Conservation (phyloP, 2,888 invertebrate genomes). For the Schizotus pectinicornis region DNA sequence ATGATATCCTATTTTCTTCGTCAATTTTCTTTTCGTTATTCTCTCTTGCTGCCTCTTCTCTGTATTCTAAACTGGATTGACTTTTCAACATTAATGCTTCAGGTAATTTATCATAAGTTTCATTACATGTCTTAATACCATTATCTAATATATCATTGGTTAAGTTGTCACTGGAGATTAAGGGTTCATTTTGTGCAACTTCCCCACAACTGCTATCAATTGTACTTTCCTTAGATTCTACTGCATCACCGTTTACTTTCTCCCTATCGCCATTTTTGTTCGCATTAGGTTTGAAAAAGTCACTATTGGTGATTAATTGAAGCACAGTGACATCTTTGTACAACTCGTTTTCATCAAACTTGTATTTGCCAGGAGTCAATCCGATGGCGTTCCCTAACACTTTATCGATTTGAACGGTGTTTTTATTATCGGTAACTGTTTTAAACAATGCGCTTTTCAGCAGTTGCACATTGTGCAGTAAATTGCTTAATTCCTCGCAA, state of each 20-base stretch:
- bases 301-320: conserved; percentile 44
- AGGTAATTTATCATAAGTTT: too few relatives aligned
- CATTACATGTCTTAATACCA: background rate
- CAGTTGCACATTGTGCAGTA: conserved; percentile 49
- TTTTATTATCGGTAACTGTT: conserved; percentile 40
- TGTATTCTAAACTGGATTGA: background rate
- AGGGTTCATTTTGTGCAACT: background rate
- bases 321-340: conserved; percentile 50
- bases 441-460: conserved; percentile 53
- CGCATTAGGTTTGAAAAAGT: conserved; percentile 42
- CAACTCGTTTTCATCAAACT: conserved; percentile 51
- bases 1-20: conserved; percentile 24
- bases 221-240: background rate
- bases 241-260: background rate
- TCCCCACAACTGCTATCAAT: background rate
- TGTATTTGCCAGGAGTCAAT: conserved; percentile 51
- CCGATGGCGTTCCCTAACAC: conserved; percentile 50
- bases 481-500: conserved; percentile 52
- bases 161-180: background rate
- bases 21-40: conserved; percentile 11
- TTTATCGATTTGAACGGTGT: conserved; percentile 49
- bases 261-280: conserved; percentile 7
- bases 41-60: background rate
- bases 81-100: too few relatives aligned
- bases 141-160: background rate